Percentiles rank a stretch among this genome's conserved stretches.
These are phyloP conservation scores for Microplitis manilae DNA, from an alignment of 2,888 invertebrate genomes.

Conservation along the genomic window DNA sequence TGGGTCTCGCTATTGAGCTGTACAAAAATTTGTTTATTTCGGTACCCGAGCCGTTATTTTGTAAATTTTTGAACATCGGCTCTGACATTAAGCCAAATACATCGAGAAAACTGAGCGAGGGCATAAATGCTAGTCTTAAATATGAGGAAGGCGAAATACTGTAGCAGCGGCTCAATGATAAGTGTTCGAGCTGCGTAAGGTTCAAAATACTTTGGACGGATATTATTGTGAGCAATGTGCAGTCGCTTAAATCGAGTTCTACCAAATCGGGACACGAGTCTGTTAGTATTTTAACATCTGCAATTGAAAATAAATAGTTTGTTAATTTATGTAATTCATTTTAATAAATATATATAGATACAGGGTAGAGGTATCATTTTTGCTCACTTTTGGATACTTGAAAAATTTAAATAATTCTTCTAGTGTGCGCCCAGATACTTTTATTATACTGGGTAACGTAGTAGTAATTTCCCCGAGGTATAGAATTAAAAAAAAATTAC, in stretches of 20 bases:
- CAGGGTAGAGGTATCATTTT: too few relatives aligned
- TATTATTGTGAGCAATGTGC: conserved; percentile 79
- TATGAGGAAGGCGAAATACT: conserved; percentile 81
- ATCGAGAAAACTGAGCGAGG: conserved; percentile 82
- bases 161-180: conserved; percentile 88
- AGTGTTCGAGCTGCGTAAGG: conserved; percentile 80
- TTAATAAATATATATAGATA: too few relatives aligned
- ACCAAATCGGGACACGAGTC: conserved; percentile 80
- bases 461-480: too few relatives aligned
- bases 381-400: too few relatives aligned
- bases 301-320: conserved; percentile 53
- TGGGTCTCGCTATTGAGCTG: conserved; percentile 91
- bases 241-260: conserved; percentile 92
- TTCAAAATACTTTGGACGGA: conserved; percentile 76
- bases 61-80: conserved; percentile 70
- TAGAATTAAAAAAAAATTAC: too few relatives aligned
- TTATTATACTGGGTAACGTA: too few relatives aligned
- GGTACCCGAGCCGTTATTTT: conserved; percentile 75
- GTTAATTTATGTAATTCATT: background rate
- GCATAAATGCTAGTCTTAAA: conserved; percentile 76
- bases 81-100: conserved; percentile 86
- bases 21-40: conserved; percentile 83
- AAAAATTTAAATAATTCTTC: too few relatives aligned
- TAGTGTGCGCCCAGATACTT: too few relatives aligned
- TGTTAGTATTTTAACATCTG: conserved; percentile 81